Percentiles rank a stretch among this genome's conserved stretches.
These are phyloP conservation scores for Sula dactylatra DNA, from an alignment of 2,113 vertebrate genomes.

Conservation along the genomic window DNA sequence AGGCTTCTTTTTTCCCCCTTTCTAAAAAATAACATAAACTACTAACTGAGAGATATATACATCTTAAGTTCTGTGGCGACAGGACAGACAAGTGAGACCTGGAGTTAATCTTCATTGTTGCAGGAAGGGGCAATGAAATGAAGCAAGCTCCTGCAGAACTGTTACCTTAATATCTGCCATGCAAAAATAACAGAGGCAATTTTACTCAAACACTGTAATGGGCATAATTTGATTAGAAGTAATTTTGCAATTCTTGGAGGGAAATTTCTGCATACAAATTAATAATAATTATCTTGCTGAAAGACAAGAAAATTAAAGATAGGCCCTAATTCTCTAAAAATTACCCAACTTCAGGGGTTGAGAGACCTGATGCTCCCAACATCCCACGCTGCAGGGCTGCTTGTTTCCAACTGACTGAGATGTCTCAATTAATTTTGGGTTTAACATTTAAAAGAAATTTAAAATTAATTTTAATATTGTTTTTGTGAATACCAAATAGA, in stretches of 20 bases:
- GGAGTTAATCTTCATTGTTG: slow-evolving; percentile 38
- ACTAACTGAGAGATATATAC: neutral
- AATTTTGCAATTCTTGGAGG: slow-evolving; percentile 21
- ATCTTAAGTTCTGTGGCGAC: neutral
- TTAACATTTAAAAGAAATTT: neutral
- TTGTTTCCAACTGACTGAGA: neutral
- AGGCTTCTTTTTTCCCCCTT: neutral
- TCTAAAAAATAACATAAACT: neutral
- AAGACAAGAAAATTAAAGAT: slow-evolving; percentile 35
- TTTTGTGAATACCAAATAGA: neutral
- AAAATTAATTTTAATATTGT: neutral
- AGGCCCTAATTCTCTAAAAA: neutral
- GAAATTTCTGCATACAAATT: slow-evolving; percentile 24
- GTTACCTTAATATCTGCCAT: slow-evolving; percentile 38
- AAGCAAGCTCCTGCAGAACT: slow-evolving; percentile 27
- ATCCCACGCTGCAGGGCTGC: neutral
- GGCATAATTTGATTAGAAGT: slow-evolving; percentile 53
- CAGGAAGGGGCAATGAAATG: slow-evolving; percentile 3
- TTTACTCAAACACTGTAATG: neutral
- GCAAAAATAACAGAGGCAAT: slow-evolving; percentile 55
- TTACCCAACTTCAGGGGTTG: neutral
- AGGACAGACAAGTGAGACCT: slow-evolving; percentile 24
- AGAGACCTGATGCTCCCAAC: neutral
- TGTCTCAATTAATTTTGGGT: neutral
- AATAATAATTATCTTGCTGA: neutral